A percentile compares a stretch with the other conserved stretches of the same genome.
phyloP scores from a whole-genome alignment of 1,140 invertebrate genomes.

The Choristoneura fumiferana region DNA sequence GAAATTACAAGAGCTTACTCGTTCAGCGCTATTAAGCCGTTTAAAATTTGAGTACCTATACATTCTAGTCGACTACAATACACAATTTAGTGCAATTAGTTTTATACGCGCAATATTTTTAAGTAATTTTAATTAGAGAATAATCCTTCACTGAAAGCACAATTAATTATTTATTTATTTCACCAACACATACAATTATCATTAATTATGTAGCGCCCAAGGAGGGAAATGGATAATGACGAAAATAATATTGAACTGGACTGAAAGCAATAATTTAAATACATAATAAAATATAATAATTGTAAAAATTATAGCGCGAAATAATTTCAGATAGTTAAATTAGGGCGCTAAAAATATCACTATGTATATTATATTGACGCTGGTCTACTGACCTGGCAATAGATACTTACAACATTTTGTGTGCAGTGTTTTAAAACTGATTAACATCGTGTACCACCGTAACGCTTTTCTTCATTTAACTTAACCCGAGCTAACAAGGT shows the following conservation, averaged over 20 bases:
- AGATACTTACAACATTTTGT: conserved; percentile 10
- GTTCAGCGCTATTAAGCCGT: not conserved
- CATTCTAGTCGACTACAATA: not conserved
- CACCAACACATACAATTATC: too few species aligned
- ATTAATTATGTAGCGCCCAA: too few species aligned
- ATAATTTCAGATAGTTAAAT: too few species aligned
- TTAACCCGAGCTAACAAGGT: not conserved
- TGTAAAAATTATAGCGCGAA: too few species aligned
- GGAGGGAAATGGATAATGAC: not conserved
- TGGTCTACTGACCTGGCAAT: not conserved
- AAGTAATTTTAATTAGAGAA: not conserved
- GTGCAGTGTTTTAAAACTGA: conserved; percentile 11
- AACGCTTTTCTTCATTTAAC: conserved; percentile 9
- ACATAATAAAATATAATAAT: not conserved
- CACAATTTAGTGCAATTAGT: not conserved
- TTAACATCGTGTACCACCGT: conserved; percentile 1
- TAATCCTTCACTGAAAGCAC: not conserved
- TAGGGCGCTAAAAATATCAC: not conserved
- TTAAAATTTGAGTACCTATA: not conserved
- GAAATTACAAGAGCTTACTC: conserved; percentile 3
- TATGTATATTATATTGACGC: not conserved
- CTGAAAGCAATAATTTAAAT: conserved; percentile 13
- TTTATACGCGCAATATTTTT: not conserved
- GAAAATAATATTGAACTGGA: not conserved
- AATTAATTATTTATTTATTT: too few species aligned